Evolutionary conservation across 2,113 vertebrate species (phyloP), one percentile per base, ranked within the genome.

Genomic region (Beaufortia kweichowensis): DNA sequence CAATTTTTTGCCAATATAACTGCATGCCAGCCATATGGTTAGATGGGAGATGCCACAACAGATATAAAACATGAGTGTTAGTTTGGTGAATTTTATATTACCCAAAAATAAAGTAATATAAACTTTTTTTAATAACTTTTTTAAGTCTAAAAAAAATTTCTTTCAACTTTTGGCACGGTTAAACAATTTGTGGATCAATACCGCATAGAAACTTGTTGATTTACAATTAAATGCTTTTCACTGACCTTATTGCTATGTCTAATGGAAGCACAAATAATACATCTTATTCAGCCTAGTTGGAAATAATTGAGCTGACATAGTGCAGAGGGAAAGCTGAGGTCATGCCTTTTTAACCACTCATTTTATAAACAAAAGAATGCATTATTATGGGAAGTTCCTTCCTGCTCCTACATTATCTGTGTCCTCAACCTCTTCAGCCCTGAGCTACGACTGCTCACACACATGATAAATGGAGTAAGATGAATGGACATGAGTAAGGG

Each of bases 351-450:
- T 46, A 24, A 60, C 35, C 70, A 73, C 56, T 73, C 39, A 14
- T 9, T 61, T 46, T 29, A 61, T 43, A 61, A 61, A 73, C 70
- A 73, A 73, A 73, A 73, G 70, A 60, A 60, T 43, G 56, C 55
- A 73, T 73, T 73, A 73, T 73, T 26, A 73, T 41, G 70, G 33
- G 53, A 17, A 39, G 39, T 61, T 61, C 70, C 56, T 73, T 73
- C 70, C 56, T 61, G 70, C 56, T 1, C 56, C 56, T 53, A 59
- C 24, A 24, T 31, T 46, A 46, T 73, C 70, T 26, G 35, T 29
- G 23, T 46, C 56, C 55, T 3, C n/a, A 46, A 73, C 55, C 15
- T 14, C 70, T 73, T 8, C 70, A 21, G 70, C 70, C 70, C 68
- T 39, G 68, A 56, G 67, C 67, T 70, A 70, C 29, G 55, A 9